Percentiles rank a stretch among this genome's conserved stretches.
Evolutionary conservation across 2,797 vertebrate genomes (phyloP).

Genomic region (Eulemur rubriventer): DNA sequence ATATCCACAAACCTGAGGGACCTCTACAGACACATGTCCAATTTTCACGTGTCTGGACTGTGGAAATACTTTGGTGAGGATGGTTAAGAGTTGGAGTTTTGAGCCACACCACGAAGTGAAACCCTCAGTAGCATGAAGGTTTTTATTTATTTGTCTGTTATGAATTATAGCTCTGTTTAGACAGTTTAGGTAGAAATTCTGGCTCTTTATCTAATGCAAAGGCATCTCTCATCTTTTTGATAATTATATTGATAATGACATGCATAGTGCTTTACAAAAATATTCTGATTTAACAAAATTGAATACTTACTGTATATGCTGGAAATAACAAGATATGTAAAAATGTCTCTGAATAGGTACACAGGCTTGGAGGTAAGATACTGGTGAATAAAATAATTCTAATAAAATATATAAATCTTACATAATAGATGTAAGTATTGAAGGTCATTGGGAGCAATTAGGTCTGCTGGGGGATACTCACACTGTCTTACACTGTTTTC

Average conservation of each 20-base stretch:
- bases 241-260: background rate
- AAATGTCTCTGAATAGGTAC: background rate
- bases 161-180: background rate
- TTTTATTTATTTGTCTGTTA: slow-evolving; percentile 14
- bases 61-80: background rate
- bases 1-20: background rate
- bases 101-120: background rate
- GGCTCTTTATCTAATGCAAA: background rate
- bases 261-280: background rate
- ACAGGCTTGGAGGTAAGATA: background rate
- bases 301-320: background rate
- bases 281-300: background rate
- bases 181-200: background rate
- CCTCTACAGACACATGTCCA: background rate
- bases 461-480: background rate
- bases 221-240: background rate
- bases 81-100: background rate
- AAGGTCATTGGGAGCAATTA: background rate
- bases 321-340: background rate
- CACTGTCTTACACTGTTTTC: background rate
- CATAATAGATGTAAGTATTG: background rate
- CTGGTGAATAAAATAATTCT: background rate
- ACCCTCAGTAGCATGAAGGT: background rate
- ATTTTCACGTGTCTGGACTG: background rate
- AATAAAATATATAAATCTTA: background rate